Conservation (phyloP, 2,113 vertebrate genomes). For the Smithornis capensis region DNA sequence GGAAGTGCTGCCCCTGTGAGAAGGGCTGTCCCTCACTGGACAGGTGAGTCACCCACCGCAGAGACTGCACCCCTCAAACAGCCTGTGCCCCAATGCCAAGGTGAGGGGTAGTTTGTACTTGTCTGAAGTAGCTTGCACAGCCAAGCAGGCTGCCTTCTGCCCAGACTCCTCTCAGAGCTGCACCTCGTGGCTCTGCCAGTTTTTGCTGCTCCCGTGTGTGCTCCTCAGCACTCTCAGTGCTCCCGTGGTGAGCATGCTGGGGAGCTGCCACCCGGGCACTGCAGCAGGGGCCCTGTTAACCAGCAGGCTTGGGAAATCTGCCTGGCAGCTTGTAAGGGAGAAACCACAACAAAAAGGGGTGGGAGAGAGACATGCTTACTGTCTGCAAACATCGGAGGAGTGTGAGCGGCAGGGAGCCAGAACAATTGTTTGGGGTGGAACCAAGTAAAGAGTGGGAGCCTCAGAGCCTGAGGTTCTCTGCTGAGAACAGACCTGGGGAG, state of each 20-base stretch:
- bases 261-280: neutral
- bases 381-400: neutral
- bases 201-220: neutral
- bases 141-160: neutral
- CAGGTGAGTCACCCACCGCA: neutral
- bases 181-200: neutral
- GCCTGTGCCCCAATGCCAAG: neutral
- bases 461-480: neutral
- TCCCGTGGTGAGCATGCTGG: accelerated
- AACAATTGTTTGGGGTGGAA: neutral
- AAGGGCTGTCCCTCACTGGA: neutral
- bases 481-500: neutral
- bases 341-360: neutral
- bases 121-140: neutral
- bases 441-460: neutral
- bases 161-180: neutral
- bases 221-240: neutral
- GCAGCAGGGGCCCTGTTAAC: neutral
- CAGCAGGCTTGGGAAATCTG: neutral
- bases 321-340: neutral
- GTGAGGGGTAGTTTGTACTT: neutral
- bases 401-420: neutral
- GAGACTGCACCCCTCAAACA: neutral
- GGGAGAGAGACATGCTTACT: neutral
- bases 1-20: neutral